Evolutionary conservation across 1,140 invertebrate genomes (phyloP).

Genomic region (Hycleus cichorii): DNA sequence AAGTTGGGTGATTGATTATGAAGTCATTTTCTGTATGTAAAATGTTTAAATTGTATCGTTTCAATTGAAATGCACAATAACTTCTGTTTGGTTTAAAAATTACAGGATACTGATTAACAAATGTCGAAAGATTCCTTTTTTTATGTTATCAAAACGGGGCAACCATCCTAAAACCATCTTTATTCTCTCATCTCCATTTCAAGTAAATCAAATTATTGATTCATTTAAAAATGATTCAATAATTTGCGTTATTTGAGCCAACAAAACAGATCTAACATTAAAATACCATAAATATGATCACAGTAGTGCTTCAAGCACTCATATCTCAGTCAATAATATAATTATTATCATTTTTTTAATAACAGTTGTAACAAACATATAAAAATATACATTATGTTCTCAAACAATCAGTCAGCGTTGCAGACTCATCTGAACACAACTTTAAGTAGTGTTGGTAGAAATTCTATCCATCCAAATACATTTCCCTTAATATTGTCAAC

Average conservation of each 20-base stretch:
- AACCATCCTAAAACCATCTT: constrained; percentile 28
- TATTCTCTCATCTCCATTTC: constrained; percentile 6
- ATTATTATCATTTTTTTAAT: constrained; percentile 33
- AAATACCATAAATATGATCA: constrained; percentile 43
- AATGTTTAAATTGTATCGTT: not conserved
- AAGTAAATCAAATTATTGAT: constrained; percentile 7
- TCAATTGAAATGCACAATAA: constrained; percentile 3
- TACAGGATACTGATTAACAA: not conserved
- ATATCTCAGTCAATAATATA: constrained; percentile 35
- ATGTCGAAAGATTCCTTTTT: constrained; percentile 2
- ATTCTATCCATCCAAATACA: not conserved
- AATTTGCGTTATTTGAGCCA: constrained; percentile 6
- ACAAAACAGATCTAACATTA: constrained; percentile 38
- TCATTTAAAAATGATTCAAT: not conserved
- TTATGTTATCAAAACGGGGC: constrained; percentile 5
- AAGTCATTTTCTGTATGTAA: not conserved
- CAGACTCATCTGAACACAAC: constrained; percentile 31
- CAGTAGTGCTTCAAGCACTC: constrained; percentile 34
- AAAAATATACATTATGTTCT: constrained; percentile 43
- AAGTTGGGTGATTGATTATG: not conserved
- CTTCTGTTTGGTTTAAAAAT: constrained; percentile 1
- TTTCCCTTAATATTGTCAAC: too few relatives aligned
- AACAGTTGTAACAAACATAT: constrained; percentile 44
- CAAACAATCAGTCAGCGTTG: constrained; percentile 37
- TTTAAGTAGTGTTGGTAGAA: constrained; percentile 25